A percentile compares a stretch with the other conserved stretches of the same genome.
These are phyloP conservation scores for Holacanthus passer DNA, from an alignment of 2,113 vertebrate genomes.

Conservation along the genomic window DNA sequence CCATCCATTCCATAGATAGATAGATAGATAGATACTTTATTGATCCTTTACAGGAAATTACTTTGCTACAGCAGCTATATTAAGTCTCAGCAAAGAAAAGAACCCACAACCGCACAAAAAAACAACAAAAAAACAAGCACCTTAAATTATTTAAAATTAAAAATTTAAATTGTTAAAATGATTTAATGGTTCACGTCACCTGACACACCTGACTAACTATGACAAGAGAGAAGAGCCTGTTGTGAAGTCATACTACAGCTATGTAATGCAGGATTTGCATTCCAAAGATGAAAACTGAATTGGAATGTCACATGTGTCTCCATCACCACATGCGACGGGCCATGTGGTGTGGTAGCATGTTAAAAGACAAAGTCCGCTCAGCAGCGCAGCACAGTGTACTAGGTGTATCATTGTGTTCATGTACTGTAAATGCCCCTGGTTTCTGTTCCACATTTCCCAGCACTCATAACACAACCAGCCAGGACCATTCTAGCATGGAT, in stretches of 20 bases:
- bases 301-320: not conserved
- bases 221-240: not conserved
- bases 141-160: too few relatives aligned
- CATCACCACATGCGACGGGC: conserved; percentile 5
- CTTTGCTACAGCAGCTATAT: too few relatives aligned
- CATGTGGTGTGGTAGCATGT: conserved; percentile 15
- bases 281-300: not conserved
- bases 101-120: too few relatives aligned
- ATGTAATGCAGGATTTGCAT: conserved; percentile 12
- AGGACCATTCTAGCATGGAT: conserved; percentile 69
- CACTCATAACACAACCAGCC: conserved; percentile 20
- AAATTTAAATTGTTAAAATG: too few relatives aligned
- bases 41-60: too few relatives aligned
- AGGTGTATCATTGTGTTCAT: conserved; percentile 22
- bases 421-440: conserved; percentile 9
- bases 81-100: too few relatives aligned
- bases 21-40: too few relatives aligned
- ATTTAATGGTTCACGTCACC: not conserved
- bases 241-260: not conserved
- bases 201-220: conserved; percentile 2
- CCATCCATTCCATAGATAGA: too few relatives aligned
- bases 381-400: conserved; percentile 17
- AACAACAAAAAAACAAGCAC: not conserved
- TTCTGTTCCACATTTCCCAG: conserved; percentile 34
- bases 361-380: conserved; percentile 39